A percentile compares a stretch with the other conserved stretches of the same genome.
Conservation (phyloP, 2,113 vertebrate genomes). For the Sebastes fasciatus region DNA sequence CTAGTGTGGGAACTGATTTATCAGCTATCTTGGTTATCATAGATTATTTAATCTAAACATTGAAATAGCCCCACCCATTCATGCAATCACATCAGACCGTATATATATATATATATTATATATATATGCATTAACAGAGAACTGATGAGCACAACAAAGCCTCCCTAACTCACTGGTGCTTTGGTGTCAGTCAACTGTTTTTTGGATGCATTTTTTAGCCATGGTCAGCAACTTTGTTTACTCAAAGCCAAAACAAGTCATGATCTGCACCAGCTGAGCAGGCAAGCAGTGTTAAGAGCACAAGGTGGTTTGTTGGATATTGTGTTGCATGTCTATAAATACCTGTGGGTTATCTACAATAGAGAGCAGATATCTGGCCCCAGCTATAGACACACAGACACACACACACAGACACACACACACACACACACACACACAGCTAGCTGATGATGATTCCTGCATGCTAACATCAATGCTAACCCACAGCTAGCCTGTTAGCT, state of each 20-base stretch:
- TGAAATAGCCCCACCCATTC: background rate
- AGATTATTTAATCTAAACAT: background rate
- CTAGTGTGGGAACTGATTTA: too few species aligned
- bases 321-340: too few species aligned
- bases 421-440: too few species aligned
- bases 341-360: background rate
- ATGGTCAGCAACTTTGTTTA: conserved; percentile 74
- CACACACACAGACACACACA: too few species aligned
- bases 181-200: conserved; percentile 8
- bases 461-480: conserved; percentile 69
- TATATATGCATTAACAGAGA: background rate
- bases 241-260: conserved; percentile 42
- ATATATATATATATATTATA: background rate
- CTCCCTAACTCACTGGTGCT: background rate
- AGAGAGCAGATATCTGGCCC: background rate
- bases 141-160: conserved; percentile 16
- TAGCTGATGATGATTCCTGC: conserved; percentile 15
- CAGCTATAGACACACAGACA: too few species aligned
- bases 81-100: conserved; percentile 27
- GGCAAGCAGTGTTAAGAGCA: background rate
- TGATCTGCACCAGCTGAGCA: conserved; percentile 36
- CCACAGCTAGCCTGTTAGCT: conserved; percentile 69
- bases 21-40: too few species aligned
- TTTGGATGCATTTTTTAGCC: conserved; percentile 12
- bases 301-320: background rate